These are phyloP conservation scores for Coenonympha glycerion DNA, from an alignment of 2,888 invertebrate genomes.

Conservation along the genomic window DNA sequence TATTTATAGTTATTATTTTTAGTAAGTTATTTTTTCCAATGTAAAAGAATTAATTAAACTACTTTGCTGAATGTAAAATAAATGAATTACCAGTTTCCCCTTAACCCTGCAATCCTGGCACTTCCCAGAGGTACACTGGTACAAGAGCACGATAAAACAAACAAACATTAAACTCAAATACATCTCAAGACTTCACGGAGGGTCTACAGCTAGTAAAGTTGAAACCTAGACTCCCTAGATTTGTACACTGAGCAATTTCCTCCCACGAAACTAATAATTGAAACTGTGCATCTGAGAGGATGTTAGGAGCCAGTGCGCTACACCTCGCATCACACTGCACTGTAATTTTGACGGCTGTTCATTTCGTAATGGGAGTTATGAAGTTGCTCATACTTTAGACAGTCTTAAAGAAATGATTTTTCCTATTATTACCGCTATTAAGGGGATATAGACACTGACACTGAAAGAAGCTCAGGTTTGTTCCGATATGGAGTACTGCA, in stretches of 20 bases:
- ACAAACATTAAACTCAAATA: slow-evolving; percentile 30
- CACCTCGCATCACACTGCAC: neutral
- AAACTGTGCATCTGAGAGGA: slow-evolving; percentile 1
- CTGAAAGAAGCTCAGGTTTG: too few species aligned
- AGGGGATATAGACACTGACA: too few species aligned
- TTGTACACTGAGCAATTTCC: slow-evolving; percentile 1
- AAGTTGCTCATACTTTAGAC: slow-evolving; percentile 2
- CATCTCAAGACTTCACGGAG: slow-evolving; percentile 18
- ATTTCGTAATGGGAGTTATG: slow-evolving; percentile 1
- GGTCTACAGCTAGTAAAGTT: neutral
- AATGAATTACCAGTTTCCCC: slow-evolving; percentile 48
- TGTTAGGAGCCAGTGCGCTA: neutral
- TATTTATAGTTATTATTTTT: too few species aligned
- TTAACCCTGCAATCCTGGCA: slow-evolving; percentile 61
- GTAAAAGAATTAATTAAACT: neutral
- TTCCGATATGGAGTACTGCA: too few species aligned
- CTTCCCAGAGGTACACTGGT: too few species aligned
- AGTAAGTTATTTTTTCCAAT: neutral
- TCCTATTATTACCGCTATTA: too few species aligned
- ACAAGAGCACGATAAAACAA: slow-evolving; percentile 31
- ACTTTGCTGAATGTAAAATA: too few species aligned
- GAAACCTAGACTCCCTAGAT: neutral
- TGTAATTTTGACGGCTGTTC: neutral
- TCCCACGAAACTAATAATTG: slow-evolving; percentile 1
- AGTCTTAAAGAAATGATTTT: neutral